Evolutionary conservation across 2,113 vertebrate genomes (phyloP).

Genomic region (Hirundichthys speculiger): DNA sequence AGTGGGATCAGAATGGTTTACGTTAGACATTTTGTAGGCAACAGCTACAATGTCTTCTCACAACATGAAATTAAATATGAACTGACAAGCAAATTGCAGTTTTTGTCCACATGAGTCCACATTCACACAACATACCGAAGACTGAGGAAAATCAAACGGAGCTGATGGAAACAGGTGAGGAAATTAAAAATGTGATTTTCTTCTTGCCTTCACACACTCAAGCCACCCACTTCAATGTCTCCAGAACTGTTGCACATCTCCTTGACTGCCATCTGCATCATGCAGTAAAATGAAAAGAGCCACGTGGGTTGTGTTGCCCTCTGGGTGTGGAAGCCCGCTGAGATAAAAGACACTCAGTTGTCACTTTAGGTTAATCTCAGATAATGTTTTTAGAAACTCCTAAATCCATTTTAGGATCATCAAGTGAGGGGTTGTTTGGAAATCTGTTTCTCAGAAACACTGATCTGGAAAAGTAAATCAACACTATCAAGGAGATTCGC

Average conservation of each 20-base stretch:
- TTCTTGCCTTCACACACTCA: no score
- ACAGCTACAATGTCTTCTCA: no score
- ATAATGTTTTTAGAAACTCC: conserved; percentile 9
- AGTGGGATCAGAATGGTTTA: no score
- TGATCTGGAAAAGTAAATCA: conserved; percentile 2
- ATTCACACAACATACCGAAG: no score
- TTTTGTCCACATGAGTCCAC: no score
- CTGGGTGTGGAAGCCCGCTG: conserved; percentile 3
- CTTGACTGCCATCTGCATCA: neutral
- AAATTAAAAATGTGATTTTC: no score
- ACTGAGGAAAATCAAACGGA: no score
- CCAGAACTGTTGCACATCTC: conserved; percentile 10
- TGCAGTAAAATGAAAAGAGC: conserved; percentile 19
- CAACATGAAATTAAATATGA: no score
- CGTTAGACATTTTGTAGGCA: no score
- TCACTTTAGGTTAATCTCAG: conserved; percentile 6
- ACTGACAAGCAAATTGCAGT: no score
- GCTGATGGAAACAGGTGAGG: no score
- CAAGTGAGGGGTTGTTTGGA: conserved; percentile 1
- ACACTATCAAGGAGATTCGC: neutral
- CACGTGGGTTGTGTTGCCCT: neutral
- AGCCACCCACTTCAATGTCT: neutral
- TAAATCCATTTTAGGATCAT: neutral
- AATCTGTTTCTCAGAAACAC: neutral
- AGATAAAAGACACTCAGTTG: conserved; percentile 11